A percentile compares a stretch with the other conserved stretches of the same genome.
Evolutionary conservation across 2,113 vertebrate species (phyloP).

Genomic region (Macquaria ambigua): DNA sequence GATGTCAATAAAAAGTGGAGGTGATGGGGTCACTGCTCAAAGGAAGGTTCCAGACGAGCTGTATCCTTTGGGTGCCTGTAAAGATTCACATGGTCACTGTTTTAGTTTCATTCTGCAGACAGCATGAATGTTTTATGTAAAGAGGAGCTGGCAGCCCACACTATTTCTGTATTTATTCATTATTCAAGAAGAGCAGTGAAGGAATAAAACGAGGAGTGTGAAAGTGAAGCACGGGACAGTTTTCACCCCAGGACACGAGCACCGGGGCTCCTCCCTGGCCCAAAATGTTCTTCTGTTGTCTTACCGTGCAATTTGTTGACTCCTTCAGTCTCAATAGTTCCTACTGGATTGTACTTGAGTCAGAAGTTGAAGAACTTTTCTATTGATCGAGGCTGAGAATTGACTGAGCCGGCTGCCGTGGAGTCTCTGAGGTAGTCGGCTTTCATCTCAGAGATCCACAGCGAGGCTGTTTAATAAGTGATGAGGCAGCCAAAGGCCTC

Average conservation of each 20-base stretch:
- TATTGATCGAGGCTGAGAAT: conserved; percentile 55
- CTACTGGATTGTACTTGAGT: conserved; percentile 41
- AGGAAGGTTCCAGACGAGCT: conserved; percentile 18
- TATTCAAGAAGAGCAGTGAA: conserved; percentile 45
- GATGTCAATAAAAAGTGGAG: conserved; percentile 1
- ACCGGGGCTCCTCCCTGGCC: background rate
- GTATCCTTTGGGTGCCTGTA: conserved; percentile 4
- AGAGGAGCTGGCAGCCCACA: conserved; percentile 31
- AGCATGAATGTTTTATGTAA: conserved; percentile 53
- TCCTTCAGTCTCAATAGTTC: conserved; percentile 45
- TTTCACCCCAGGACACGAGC: conserved; percentile 15
- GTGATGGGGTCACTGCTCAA: conserved; percentile 24
- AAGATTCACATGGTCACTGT: conserved; percentile 26
- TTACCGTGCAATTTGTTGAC: conserved; percentile 9
- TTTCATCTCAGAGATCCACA: conserved; percentile 62
- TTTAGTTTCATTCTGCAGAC: conserved; percentile 53
- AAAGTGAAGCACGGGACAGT: conserved; percentile 9
- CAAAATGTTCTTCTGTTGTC: conserved; percentile 31
- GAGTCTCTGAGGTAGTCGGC: conserved; percentile 48
- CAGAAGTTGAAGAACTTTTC: conserved; percentile 66
- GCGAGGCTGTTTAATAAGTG: conserved; percentile 66
- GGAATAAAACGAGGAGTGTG: conserved; percentile 10
- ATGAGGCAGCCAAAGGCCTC: conserved; percentile 58
- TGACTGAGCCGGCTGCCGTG: conserved; percentile 28
- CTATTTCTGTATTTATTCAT: conserved; percentile 40